Base-by-base conservation (phyloP, 2,113 vertebrate genomes). In the Triplophysa rosa region DNA sequence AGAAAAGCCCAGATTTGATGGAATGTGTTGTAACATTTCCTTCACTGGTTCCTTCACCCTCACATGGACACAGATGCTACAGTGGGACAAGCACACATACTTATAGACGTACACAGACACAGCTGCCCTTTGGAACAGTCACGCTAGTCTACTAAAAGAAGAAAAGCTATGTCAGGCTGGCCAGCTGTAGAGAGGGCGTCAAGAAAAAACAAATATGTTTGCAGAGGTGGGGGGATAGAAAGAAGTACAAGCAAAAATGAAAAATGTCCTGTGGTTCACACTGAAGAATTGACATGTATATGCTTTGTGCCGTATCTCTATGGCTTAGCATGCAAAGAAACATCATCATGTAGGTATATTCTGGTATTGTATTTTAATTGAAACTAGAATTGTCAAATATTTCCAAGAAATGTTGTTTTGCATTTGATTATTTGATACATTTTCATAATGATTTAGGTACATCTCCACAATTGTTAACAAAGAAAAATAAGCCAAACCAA, bases 1-100 rank as follows among this genome's bases (percentile, higher is more conserved):
- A 82, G 80, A 83, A 90, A 89, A 84, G 82, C 86, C 78, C 77
- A 86, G 86, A 82, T 86, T 84, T 86, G 77, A 78, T 87, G 88
- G 90, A 93, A 93, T 91, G 91, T 84, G 87, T 29, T 78, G 68
- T 83, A 84, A 88, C 85, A 87, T 90, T 90, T 91, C 87, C 84
- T 85, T 86, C 81, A 16, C 67, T 78, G 87, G 82, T 84, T 83
- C 72, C 42, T 68, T 85, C 88, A 81, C 79, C 64, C 63, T 66
- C 80, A 79, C 65, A 77, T 65, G 81, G 83, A 89, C 87, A 87
- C 86, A 88, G 84, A 87, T 85, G 84, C 87, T 79, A 62, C 64
- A 59, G 17, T 52, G 29, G 26, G n/a, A 24, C 24, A 58, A 26
- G 24, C 47, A 64, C 52, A 59, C 63, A 56, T 61, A 33, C 24